Conservation (phyloP, 2,888 invertebrate species). For the Girardia tigrina region DNA sequence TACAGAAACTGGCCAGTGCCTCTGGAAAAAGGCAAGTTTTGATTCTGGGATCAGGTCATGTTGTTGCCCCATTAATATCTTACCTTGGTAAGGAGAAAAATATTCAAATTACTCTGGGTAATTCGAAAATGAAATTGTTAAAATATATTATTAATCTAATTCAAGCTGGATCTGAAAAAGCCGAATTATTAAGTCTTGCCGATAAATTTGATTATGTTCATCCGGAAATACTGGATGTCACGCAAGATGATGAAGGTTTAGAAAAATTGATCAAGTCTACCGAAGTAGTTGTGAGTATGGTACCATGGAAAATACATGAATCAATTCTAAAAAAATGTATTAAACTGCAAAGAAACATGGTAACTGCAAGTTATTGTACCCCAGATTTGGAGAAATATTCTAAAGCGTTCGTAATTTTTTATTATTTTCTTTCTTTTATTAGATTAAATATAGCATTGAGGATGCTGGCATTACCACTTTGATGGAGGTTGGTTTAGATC, state of each 20-base stretch:
- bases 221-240: slow-evolving; percentile 68
- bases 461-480: slow-evolving; percentile 78
- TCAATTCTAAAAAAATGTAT: slow-evolving; percentile 72
- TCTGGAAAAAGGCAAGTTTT: slow-evolving; percentile 59
- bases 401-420: slow-evolving; percentile 56
- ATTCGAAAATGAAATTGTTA: slow-evolving; percentile 33
- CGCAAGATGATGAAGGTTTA: slow-evolving; percentile 60
- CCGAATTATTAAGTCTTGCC: slow-evolving; percentile 54
- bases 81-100: slow-evolving; percentile 71
- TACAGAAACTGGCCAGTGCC: neutral
- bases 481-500: slow-evolving; percentile 91
- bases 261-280: slow-evolving; percentile 60
- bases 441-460: slow-evolving; percentile 58
- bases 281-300: slow-evolving; percentile 59
- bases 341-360: slow-evolving; percentile 71
- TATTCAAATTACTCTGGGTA: slow-evolving; percentile 68
- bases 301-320: slow-evolving; percentile 79
- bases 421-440: neutral
- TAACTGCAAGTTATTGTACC: slow-evolving; percentile 84
- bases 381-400: slow-evolving; percentile 68
- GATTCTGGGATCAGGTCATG: slow-evolving; percentile 84
- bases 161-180: slow-evolving; percentile 2
- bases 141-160: neutral
- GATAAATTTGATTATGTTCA: slow-evolving; percentile 59
- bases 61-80: slow-evolving; percentile 81